Evolutionary conservation across 2,888 invertebrate species (phyloP).

Genomic region (Aquatica leii): DNA sequence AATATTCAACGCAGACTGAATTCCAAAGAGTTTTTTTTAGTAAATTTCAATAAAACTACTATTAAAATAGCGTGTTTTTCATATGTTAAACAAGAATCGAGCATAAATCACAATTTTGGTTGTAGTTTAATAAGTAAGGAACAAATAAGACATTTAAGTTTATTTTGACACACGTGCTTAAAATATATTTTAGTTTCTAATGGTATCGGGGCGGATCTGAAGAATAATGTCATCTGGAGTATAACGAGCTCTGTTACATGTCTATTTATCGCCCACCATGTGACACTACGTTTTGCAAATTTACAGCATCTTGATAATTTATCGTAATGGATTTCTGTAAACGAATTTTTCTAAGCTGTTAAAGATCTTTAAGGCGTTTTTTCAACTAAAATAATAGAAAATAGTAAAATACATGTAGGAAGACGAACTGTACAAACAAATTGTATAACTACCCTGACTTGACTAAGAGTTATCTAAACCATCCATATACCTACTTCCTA

Average conservation of each 20-base stretch:
- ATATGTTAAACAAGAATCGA: too few relatives aligned
- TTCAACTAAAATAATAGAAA: too few relatives aligned
- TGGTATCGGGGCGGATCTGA: constrained; percentile 16
- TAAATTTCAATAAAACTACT: too few relatives aligned
- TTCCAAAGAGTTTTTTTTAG: too few relatives aligned
- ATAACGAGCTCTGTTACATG: constrained; percentile 38
- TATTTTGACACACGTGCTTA: constrained; percentile 25
- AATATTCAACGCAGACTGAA: too few relatives aligned
- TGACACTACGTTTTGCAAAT: constrained; percentile 34
- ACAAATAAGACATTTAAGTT: too few relatives aligned
- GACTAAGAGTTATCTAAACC: constrained; percentile 14
- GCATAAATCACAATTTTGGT: too few relatives aligned
- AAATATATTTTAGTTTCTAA: constrained; percentile 13
- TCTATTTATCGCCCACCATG: constrained; percentile 41
- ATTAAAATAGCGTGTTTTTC: too few relatives aligned
- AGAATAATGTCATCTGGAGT: constrained; percentile 24
- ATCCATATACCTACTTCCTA: constrained; percentile 17
- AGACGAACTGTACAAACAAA: not conserved
- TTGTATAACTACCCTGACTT: constrained; percentile 1
- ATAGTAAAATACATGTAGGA: not conserved
- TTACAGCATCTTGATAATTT: constrained; percentile 24
- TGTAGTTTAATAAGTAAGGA: too few relatives aligned
- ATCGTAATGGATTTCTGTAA: constrained; percentile 21
- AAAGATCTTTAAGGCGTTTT: not conserved
- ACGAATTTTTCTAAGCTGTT: constrained; percentile 6